Conservation (phyloP, 2,888 invertebrate species). For the Diadromus collaris region DNA sequence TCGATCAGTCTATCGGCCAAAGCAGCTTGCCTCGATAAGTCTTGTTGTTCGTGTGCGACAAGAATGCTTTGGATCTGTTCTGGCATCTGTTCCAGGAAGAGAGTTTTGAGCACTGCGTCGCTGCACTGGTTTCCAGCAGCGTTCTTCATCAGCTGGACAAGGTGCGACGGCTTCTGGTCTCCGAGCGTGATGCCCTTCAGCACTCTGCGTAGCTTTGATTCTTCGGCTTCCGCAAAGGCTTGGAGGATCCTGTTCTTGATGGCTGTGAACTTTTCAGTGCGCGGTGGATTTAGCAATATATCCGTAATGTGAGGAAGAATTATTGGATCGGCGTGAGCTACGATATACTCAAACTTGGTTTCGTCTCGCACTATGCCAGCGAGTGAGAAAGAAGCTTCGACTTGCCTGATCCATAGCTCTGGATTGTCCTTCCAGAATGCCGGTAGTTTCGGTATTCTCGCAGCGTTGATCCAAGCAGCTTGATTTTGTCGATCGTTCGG, state of each 20-base stretch:
- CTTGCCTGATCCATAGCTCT: conserved; percentile 58
- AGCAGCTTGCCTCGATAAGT: conserved; percentile 31
- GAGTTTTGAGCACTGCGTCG: conserved; percentile 53
- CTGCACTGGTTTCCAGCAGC: conserved; percentile 42
- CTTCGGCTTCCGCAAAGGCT: conserved; percentile 54
- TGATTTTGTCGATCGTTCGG: too few relatives aligned
- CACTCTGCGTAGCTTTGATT: conserved; percentile 23
- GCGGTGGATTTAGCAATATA: conserved; percentile 36
- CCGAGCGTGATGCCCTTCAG: conserved; percentile 54
- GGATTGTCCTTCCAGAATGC: conserved; percentile 58
- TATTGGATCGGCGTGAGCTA: conserved; percentile 50
- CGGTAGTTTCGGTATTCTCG: conserved; percentile 47
- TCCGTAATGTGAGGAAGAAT: conserved; percentile 31
- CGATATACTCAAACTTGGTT: conserved; percentile 51
- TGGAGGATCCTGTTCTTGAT: conserved; percentile 52
- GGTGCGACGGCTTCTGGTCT: conserved; percentile 61
- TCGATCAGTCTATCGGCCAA: conserved; percentile 44
- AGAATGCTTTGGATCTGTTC: conserved; percentile 13
- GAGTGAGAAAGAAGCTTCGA: conserved; percentile 57
- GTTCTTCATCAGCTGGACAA: conserved; percentile 48
- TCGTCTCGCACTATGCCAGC: conserved; percentile 44
- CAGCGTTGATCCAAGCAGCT: too few relatives aligned
- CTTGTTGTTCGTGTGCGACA: not conserved
- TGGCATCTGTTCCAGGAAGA: conserved; percentile 55
- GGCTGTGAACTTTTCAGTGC: conserved; percentile 50